These are phyloP conservation scores for Xyrauchen texanus DNA, from an alignment of 2,113 vertebrate genomes.

Conservation along the genomic window DNA sequence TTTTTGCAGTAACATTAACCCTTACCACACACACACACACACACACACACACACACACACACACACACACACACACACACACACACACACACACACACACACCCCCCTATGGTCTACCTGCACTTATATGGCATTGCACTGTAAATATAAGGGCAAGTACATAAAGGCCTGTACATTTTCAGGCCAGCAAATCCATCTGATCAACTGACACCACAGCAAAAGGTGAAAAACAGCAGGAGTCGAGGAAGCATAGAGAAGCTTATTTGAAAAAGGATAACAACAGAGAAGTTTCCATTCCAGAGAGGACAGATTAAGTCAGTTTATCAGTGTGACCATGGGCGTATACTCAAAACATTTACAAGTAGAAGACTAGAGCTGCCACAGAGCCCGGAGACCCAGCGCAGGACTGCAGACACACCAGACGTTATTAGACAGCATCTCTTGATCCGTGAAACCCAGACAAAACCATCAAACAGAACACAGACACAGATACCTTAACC, in stretches of 20 bases:
- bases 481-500: slow-evolving; percentile 71
- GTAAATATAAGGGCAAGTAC: no score
- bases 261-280: no score
- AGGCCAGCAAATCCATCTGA: neutral
- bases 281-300: no score
- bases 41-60: no score
- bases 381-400: slow-evolving; percentile 19
- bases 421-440: slow-evolving; percentile 67
- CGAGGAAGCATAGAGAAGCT: neutral
- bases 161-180: no score
- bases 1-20: no score
- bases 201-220: neutral
- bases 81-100: no score
- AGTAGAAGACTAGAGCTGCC: slow-evolving; percentile 64
- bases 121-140: no score
- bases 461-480: slow-evolving; percentile 72
- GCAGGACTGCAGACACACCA: slow-evolving; percentile 79
- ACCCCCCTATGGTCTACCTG: no score
- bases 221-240: slow-evolving; percentile 6
- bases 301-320: neutral
- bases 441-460: slow-evolving; percentile 77
- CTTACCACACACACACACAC: no score
- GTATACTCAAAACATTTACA: slow-evolving; percentile 99
- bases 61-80: no score
- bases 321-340: slow-evolving; percentile 77